Base-by-base conservation (phyloP, 2,113 vertebrate genomes). In the Oenanthe oenanthe region DNA sequence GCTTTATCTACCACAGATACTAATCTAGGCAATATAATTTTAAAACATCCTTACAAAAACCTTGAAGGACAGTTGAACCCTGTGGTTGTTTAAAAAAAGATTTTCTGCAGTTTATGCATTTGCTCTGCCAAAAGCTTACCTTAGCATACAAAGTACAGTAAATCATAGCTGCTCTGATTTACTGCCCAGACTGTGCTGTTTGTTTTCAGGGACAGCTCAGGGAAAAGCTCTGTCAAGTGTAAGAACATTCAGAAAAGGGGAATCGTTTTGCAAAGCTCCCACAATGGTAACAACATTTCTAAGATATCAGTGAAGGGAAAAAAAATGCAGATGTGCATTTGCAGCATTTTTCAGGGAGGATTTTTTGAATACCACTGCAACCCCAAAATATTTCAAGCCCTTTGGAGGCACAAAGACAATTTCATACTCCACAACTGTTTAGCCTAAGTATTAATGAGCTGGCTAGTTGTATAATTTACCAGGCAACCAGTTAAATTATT, bases 111-210 rank as follows among this genome's bases (percentile, higher is more conserved):
- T 93, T 97, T 85, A 84, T 97, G 96, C 95, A 74, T 93, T 96
- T 96, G 89, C 95, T 94, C 96, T 95, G 97, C 96, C 95, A 97
- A 95, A 92, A 97, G 97, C 97, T 97, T 93, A 97, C 97, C 96
- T 96, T 97, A 95, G 97, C 96, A 93, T 97, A 97, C 93, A 83
- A 88, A 94, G 85, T 70, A 70, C 26, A 89, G 89, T 97, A 97
- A 97, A 98, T 97, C 97, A 95, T 7, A 22, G 71, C 40, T 22
- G 68, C 85, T 62, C 89, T 97, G 95, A 98, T 97, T 96, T 97
- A 97, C 92, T 88, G 75, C 85, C 85, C 92, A 80, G 75, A 56
- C 76, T 75, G 24, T 4, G 47, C 91, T 71, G 96, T 94, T 93
- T 95, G 93, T 96, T 96, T 96, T 87, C 89, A 75, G 92, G 73